Evolutionary conservation across 53 echinoderm and acorn worm genomes (phyloP).

Genomic region (Glandiceps talaboti): DNA sequence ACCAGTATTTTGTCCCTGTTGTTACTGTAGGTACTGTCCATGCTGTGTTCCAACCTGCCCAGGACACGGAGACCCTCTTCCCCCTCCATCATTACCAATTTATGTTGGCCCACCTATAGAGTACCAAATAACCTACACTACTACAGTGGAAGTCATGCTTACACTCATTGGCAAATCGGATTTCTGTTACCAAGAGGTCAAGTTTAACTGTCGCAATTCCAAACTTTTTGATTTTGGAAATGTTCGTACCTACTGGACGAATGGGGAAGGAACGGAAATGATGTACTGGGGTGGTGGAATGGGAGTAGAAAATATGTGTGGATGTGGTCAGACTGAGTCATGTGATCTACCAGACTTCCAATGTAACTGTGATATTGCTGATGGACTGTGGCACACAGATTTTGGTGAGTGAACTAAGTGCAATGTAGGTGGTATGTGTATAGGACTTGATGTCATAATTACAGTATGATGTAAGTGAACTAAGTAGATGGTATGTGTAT

Average conservation of each 20-base stretch:
- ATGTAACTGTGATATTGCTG: conserved; percentile 4
- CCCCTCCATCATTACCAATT: neutral
- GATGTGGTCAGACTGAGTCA: conserved; percentile 2
- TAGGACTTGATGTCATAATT: too few species aligned
- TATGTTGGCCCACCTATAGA: neutral
- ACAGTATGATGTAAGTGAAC: too few species aligned
- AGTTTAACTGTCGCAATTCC: neutral
- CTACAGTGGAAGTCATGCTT: neutral
- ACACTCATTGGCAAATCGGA: neutral
- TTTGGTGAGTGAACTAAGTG: neutral
- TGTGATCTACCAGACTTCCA: neutral
- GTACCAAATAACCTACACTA: neutral
- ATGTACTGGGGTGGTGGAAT: conserved; percentile 4
- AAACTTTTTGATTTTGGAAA: neutral
- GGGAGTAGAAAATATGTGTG: conserved; percentile 7
- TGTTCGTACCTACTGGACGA: neutral
- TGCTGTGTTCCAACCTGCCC: neutral
- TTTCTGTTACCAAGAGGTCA: conserved; percentile 8
- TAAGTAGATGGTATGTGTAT: too few species aligned
- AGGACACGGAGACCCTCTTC: neutral
- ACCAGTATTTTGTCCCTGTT: neutral
- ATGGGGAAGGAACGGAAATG: neutral
- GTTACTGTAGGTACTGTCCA: neutral
- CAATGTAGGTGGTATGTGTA: too few species aligned
- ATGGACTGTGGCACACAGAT: neutral